These are phyloP conservation scores for Ditula angustiorana DNA, from an alignment of 2,888 invertebrate genomes.

Conservation along the genomic window DNA sequence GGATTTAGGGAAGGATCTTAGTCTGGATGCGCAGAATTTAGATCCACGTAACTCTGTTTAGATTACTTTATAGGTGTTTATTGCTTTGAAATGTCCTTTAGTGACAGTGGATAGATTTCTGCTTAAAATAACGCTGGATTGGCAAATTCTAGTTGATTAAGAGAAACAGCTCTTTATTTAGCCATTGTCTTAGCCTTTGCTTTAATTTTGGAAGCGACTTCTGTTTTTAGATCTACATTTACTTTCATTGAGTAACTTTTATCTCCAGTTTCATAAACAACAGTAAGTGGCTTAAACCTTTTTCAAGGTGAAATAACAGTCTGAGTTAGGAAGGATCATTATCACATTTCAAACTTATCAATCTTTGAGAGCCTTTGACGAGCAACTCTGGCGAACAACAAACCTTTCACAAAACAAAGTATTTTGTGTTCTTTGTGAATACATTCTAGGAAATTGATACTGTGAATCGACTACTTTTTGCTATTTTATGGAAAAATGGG, in stretches of 20 bases:
- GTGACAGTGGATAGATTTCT: not conserved
- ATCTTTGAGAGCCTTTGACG: slow-evolving; percentile 21
- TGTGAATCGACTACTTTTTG: slow-evolving; percentile 11
- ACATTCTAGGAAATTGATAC: slow-evolving; percentile 29
- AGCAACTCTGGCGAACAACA: slow-evolving; percentile 26
- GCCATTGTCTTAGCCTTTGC: not conserved
- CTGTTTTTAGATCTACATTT: not conserved
- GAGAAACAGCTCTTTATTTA: not conserved
- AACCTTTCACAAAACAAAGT: slow-evolving; percentile 25
- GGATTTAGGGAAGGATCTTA: slow-evolving; percentile 56
- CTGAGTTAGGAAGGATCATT: slow-evolving; percentile 16
- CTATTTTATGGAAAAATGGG: not conserved
- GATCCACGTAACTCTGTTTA: slow-evolving; percentile 22
- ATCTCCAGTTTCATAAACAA: not conserved
- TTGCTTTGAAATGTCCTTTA: not conserved
- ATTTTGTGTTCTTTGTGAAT: slow-evolving; percentile 31
- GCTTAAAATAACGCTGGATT: not conserved
- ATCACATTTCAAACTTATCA: slow-evolving; percentile 34
- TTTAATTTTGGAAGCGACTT: not conserved
- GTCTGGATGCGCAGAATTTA: slow-evolving; percentile 31
- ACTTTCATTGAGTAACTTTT: not conserved
- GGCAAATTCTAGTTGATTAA: not conserved
- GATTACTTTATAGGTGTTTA: slow-evolving; percentile 19
- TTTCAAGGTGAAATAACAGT: slow-evolving; percentile 2
- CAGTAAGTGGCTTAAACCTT: slow-evolving; percentile 3